These are phyloP conservation scores for human DNA, from an alignment of 2,113 vertebrate species.

Conservation along the genomic window DNA sequence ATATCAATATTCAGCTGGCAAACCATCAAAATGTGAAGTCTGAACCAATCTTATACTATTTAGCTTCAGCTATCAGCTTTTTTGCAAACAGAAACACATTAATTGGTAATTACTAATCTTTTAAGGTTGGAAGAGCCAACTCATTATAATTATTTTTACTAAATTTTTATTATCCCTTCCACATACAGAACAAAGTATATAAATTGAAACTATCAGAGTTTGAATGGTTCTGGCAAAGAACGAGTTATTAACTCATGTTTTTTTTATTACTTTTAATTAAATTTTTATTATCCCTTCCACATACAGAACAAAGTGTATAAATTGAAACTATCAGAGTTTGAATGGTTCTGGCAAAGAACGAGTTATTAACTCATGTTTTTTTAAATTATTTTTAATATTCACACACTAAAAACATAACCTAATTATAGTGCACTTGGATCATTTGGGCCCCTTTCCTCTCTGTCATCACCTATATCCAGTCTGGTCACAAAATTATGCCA, in stretches of 20 bases:
- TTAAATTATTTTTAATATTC: slow-evolving; percentile 7
- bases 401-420: slow-evolving; percentile 15
- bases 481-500: not conserved
- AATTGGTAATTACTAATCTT: slow-evolving; percentile 65
- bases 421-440: not conserved
- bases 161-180: slow-evolving; percentile 61
- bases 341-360: slow-evolving; percentile 26
- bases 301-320: slow-evolving; percentile 23
- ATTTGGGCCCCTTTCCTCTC: not conserved
- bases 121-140: slow-evolving; percentile 54
- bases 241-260: slow-evolving; percentile 11
- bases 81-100: slow-evolving; percentile 60
- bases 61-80: slow-evolving; percentile 50
- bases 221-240: slow-evolving; percentile 24
- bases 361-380: slow-evolving; percentile 18
- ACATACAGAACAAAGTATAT: slow-evolving; percentile 12
- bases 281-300: slow-evolving; percentile 57
- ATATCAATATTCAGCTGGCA: slow-evolving; percentile 74
- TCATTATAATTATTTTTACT: slow-evolving; percentile 54
- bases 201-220: slow-evolving; percentile 29
- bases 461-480: not conserved
- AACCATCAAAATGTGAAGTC: slow-evolving; percentile 69
- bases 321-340: slow-evolving; percentile 19
- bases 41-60: slow-evolving; percentile 61
- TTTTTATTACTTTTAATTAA: slow-evolving; percentile 54